Evolutionary conservation across 2,113 vertebrate genomes (phyloP), one percentile per base, ranked within the genome.

Genomic region (Elgaria multicarinata): DNA sequence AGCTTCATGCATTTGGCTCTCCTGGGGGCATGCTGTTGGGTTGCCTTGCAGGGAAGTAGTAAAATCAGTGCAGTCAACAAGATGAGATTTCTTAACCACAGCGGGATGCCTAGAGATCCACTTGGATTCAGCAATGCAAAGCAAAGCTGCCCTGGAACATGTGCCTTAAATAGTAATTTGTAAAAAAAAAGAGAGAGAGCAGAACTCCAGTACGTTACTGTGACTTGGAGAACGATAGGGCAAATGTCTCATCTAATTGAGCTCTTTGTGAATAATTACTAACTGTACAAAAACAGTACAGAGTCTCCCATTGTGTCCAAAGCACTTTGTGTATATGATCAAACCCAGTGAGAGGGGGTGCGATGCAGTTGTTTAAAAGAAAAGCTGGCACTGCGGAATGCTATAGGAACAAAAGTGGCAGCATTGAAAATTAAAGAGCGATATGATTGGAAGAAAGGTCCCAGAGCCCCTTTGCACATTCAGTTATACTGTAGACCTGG

Each of bases 101-200:
- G 0, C 6, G 69, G 28, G 26, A 81, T 33, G 55, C 66, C 31
- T 85, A 6, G 69, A 77, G n/a, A 83, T 58, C 18, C 74, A 14
- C 55, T 85, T 1, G 0, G 13, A 58, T 83, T 93, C 91, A 20
- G 36, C 81, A 18, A 62, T 89, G 10, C 78, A 93, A 89, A 91
- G 74, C n/a, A 88, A 0, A 26, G 20, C 83, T 71, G 22, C 8
- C 85, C 83, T 93, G 81, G 24, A 78, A 91, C 14, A 2, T 84
- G 28, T 33, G 75, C 42, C 36, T 87, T 80, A 86, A 81, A 82
- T 36, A 86, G 3, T 46, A 69, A 94, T 89, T 84, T 9, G 53
- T 85, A 78, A 55, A 88, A 86, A 80, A 39, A 7, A 87, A 85
- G 76, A 31, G 87, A 67, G 0, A 90, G 13, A 93, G 91, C 20